These are phyloP conservation scores for Podargus strigoides DNA, from an alignment of 2,797 vertebrate species.

Conservation along the genomic window DNA sequence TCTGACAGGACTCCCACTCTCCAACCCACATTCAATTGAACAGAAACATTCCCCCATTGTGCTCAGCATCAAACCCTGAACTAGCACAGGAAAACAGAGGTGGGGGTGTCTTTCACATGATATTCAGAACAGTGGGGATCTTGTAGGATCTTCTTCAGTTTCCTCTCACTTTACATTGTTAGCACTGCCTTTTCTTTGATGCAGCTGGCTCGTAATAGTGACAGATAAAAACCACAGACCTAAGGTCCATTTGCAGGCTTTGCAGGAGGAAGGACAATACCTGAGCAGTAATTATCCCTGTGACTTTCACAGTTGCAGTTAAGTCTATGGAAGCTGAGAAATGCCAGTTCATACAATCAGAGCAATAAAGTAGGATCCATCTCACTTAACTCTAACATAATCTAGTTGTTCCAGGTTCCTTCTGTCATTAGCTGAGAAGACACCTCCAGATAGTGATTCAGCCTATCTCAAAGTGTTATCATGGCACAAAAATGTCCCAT, in stretches of 20 bases:
- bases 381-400: neutral
- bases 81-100: neutral
- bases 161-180: rapidly evolving
- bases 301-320: neutral
- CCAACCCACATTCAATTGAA: neutral
- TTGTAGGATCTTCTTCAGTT: neutral
- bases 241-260: neutral
- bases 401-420: neutral
- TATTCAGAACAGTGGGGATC: neutral
- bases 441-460: neutral
- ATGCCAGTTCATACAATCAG: neutral
- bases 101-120: neutral
- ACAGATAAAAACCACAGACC: neutral
- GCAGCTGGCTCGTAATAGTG: neutral
- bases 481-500: no score
- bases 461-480: neutral
- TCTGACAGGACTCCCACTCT: neutral
- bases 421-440: neutral
- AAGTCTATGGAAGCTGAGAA: neutral
- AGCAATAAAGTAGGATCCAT: neutral
- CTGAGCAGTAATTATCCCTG: neutral
- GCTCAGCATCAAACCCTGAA: neutral
- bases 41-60: neutral
- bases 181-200: neutral
- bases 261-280: neutral